Evolutionary conservation across 2,888 invertebrate genomes (phyloP).

Genomic region (Artemia sinica): DNA sequence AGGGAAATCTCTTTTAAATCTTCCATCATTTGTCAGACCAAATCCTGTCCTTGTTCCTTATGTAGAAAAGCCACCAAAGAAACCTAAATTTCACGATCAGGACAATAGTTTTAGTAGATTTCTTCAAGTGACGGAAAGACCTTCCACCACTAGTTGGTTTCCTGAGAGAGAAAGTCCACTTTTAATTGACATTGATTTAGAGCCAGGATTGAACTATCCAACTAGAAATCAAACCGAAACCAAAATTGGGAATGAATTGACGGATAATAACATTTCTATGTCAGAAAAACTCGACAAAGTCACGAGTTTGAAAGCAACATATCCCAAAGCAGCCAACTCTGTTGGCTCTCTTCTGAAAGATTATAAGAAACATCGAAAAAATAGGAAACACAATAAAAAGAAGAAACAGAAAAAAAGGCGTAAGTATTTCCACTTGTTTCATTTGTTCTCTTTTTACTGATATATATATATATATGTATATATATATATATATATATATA

Average conservation of each 20-base stretch:
- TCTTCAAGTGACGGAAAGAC: neutral
- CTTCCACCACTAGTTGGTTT: neutral
- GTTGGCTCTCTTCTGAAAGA: too few species aligned
- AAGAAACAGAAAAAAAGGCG: conserved; percentile 1
- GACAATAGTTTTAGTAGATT: neutral
- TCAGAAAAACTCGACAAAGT: too few species aligned
- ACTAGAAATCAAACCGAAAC: too few species aligned
- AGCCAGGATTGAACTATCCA: neutral
- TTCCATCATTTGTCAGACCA: conserved; percentile 7
- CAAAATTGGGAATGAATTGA: too few species aligned
- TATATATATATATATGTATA: conserved; percentile 19
- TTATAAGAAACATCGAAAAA: conserved; percentile 14
- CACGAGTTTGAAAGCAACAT: too few species aligned
- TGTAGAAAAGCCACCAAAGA: conserved; percentile 1
- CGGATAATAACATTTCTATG: too few species aligned
- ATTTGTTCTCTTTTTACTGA: conserved; percentile 21
- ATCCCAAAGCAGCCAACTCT: too few species aligned
- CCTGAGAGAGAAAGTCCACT: neutral
- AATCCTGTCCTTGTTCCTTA: conserved; percentile 7
- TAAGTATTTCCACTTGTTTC: conserved; percentile 20
- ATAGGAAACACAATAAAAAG: conserved; percentile 23
- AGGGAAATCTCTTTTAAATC: conserved; percentile 4
- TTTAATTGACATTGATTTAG: conserved; percentile 5
- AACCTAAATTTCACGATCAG: neutral
- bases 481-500: conserved; percentile 26